These are phyloP conservation scores for Nomada ferruginata DNA, from an alignment of 2,888 invertebrate species.

Conservation along the genomic window DNA sequence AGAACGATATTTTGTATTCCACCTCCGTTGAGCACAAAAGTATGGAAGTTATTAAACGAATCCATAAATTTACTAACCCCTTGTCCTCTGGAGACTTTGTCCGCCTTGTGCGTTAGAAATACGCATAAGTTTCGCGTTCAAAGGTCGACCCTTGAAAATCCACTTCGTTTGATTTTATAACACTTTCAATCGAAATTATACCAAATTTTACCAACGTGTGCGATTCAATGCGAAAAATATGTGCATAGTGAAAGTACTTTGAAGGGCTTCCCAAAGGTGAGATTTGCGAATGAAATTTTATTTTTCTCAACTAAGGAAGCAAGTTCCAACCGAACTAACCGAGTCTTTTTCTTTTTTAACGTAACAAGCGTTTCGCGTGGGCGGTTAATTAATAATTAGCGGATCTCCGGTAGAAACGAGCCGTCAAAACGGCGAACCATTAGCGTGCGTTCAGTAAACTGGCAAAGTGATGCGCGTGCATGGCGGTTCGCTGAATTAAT, in stretches of 20 bases:
- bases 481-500: constrained; percentile 40
- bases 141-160: too few species aligned
- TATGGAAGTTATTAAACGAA: background rate
- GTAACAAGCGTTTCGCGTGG: background rate
- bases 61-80: background rate
- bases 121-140: background rate
- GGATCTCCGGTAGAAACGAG: background rate
- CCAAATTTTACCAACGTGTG: too few species aligned
- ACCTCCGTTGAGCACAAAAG: background rate
- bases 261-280: too few species aligned
- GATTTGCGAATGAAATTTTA: too few species aligned
- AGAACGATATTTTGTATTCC: background rate
- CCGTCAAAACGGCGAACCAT: constrained; percentile 29
- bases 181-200: too few species aligned
- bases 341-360: background rate
- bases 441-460: constrained; percentile 11
- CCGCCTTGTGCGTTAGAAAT: background rate
- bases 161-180: too few species aligned
- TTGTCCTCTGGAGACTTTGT: too few species aligned
- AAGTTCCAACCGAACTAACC: too few species aligned
- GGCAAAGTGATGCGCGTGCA: constrained; percentile 28
- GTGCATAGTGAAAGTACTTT: too few species aligned
- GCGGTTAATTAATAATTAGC: constrained; percentile 43
- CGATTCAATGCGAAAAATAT: too few species aligned
- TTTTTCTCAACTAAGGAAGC: too few species aligned